Evolutionary conservation across 2,888 invertebrate species (phyloP).

Genomic region (Octonoba sinensis): DNA sequence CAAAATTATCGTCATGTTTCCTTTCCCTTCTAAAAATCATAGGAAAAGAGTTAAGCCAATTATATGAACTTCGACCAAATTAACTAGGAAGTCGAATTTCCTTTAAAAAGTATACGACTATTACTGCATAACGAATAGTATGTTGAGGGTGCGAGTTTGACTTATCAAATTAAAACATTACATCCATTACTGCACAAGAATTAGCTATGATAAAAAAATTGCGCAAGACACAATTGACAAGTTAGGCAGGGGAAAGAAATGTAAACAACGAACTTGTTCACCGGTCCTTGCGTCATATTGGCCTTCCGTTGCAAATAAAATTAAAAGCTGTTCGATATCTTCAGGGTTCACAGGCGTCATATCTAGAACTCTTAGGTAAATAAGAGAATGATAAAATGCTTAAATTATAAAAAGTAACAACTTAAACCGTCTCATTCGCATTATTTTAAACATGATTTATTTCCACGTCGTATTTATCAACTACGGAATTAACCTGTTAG

Average conservation of each 20-base stretch:
- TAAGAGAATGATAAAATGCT: slow-evolving; percentile 4
- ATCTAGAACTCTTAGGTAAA: background rate
- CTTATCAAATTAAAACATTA: no score
- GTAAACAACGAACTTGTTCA: slow-evolving; percentile 50
- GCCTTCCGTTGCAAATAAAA: slow-evolving; percentile 49
- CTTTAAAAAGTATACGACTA: no score
- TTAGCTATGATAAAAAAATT: background rate
- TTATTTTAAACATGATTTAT: slow-evolving; percentile 21
- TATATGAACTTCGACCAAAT: no score
- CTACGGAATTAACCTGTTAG: slow-evolving; percentile 55
- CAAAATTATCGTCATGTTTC: no score
- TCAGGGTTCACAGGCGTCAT: slow-evolving; percentile 24
- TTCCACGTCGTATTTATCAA: slow-evolving; percentile 36
- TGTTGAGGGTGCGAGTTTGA: background rate
- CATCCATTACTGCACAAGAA: background rate
- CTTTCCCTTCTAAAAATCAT: no score
- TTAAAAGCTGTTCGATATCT: slow-evolving; percentile 46
- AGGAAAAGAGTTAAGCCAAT: no score
- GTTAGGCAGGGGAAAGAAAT: slow-evolving; percentile 8
- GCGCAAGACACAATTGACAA: background rate
- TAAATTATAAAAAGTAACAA: background rate
- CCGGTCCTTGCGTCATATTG: slow-evolving; percentile 56
- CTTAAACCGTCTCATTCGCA: slow-evolving; percentile 5
- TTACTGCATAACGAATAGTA: background rate
- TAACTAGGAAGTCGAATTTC: no score